These are phyloP conservation scores for Xyrauchen texanus DNA, from an alignment of 2,113 vertebrate genomes.

Conservation along the genomic window DNA sequence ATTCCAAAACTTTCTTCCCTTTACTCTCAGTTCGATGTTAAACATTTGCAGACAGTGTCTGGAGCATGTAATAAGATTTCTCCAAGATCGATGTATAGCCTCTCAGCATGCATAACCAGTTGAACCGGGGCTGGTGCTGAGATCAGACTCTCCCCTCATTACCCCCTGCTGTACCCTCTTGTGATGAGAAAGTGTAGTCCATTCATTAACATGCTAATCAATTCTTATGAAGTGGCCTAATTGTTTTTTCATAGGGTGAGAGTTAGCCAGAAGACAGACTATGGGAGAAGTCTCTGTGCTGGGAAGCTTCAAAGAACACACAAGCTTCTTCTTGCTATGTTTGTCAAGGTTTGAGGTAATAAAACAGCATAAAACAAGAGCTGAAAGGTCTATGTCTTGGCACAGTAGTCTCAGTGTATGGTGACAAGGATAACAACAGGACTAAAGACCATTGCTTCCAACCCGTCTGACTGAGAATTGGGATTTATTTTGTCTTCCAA, in stretches of 20 bases:
- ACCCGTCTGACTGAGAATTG: neutral
- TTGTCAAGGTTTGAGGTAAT: constrained; percentile 33
- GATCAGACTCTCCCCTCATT: constrained; percentile 41
- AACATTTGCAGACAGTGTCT: constrained; percentile 45
- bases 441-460: constrained; percentile 14
- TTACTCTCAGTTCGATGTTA: constrained; percentile 35
- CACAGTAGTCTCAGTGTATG: neutral
- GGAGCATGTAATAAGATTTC: constrained; percentile 58
- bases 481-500: neutral
- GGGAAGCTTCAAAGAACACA: neutral
- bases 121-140: constrained; percentile 24
- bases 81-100: constrained; percentile 42
- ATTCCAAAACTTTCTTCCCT: constrained; percentile 5
- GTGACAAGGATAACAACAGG: constrained; percentile 14
- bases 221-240: constrained; percentile 53
- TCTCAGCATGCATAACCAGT: constrained; percentile 47
- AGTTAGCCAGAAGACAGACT: constrained; percentile 39
- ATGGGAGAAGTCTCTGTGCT: neutral
- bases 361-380: constrained; percentile 24
- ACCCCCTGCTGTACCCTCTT: constrained; percentile 44
- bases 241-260: constrained; percentile 51
- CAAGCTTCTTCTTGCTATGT: neutral
- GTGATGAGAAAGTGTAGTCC: constrained; percentile 48
- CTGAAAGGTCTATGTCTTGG: constrained; percentile 28
- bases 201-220: constrained; percentile 56